Conservation (phyloP, 2,113 vertebrate species). For the Labeo catla region DNA sequence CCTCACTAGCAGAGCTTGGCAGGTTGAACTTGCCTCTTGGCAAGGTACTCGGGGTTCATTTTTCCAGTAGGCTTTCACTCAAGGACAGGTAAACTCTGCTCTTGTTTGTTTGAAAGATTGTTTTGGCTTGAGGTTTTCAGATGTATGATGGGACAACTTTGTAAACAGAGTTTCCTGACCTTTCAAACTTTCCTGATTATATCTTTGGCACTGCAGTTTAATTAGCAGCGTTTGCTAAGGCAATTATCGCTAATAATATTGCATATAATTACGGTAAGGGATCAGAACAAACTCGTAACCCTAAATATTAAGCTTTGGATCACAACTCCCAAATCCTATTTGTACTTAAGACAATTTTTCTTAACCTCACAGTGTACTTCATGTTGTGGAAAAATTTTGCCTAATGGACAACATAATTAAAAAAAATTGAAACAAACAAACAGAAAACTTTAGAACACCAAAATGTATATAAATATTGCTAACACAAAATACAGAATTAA, state of each 20-base stretch:
- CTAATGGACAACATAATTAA: no score
- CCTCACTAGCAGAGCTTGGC: conserved; percentile 66
- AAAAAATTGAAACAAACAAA: no score
- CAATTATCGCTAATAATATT: neutral
- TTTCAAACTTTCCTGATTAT: conserved; percentile 46
- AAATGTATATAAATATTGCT: no score
- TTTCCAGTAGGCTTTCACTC: conserved; percentile 54
- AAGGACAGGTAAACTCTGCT: conserved; percentile 39
- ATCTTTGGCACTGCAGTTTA: neutral
- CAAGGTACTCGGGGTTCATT: conserved; percentile 61
- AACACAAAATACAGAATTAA: no score
- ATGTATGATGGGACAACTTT: conserved; percentile 38
- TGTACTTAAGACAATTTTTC: neutral
- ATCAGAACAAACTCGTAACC: neutral
- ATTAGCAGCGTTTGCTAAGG: neutral
- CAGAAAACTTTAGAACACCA: no score
- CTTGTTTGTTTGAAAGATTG: conserved; percentile 58
- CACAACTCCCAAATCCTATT: neutral
- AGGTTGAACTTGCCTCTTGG: conserved; percentile 80
- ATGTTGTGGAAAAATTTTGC: no score
- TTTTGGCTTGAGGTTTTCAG: conserved; percentile 46
- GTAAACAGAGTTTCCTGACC: conserved; percentile 44
- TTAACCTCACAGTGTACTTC: no score
- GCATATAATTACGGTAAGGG: neutral
- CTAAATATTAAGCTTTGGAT: neutral